Evolutionary conservation across 2,888 invertebrate species (phyloP).

Genomic region (Hirtodrosophila duncani): DNA sequence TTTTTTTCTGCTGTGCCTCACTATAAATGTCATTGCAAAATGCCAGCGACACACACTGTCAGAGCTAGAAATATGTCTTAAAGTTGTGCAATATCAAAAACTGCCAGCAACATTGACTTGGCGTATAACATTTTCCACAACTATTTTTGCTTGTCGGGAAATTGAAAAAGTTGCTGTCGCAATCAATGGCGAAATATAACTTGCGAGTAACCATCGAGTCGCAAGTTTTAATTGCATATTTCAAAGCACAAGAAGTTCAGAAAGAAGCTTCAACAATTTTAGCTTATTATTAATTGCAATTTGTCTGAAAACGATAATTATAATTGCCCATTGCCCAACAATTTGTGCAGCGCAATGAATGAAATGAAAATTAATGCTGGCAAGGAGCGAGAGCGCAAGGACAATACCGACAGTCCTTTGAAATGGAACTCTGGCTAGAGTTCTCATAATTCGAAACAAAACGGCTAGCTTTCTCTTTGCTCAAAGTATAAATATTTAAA

Average conservation of each 20-base stretch:
- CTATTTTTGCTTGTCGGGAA: slow-evolving; percentile 38
- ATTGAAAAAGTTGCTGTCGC: slow-evolving; percentile 45
- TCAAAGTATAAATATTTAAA: too few species aligned
- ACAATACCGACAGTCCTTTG: too few species aligned
- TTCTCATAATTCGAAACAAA: too few species aligned
- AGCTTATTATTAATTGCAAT: slow-evolving; percentile 33
- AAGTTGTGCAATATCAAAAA: too few species aligned
- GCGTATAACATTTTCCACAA: too few species aligned
- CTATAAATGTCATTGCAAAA: slow-evolving; percentile 10
- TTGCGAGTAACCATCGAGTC: slow-evolving; percentile 8
- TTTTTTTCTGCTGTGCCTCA: too few species aligned
- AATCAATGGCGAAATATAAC: neutral
- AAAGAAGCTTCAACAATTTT: slow-evolving; percentile 9
- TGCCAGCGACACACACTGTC: neutral
- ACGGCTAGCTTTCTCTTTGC: too few species aligned
- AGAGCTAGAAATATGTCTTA: neutral
- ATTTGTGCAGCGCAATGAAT: slow-evolving; percentile 15
- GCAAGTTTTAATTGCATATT: slow-evolving; percentile 16
- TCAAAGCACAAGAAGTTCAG: too few species aligned
- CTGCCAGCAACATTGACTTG: too few species aligned
- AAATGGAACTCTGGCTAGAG: too few species aligned
- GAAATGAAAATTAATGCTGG: slow-evolving; percentile 14
- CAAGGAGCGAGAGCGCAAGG: slow-evolving; percentile 5
- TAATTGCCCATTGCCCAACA: slow-evolving; percentile 10
- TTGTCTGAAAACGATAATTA: slow-evolving; percentile 29